Percentiles rank a stretch among this genome's conserved stretches.
These are phyloP conservation scores for Sciaenops ocellatus DNA, from an alignment of 2,797 vertebrate species.

Conservation along the genomic window DNA sequence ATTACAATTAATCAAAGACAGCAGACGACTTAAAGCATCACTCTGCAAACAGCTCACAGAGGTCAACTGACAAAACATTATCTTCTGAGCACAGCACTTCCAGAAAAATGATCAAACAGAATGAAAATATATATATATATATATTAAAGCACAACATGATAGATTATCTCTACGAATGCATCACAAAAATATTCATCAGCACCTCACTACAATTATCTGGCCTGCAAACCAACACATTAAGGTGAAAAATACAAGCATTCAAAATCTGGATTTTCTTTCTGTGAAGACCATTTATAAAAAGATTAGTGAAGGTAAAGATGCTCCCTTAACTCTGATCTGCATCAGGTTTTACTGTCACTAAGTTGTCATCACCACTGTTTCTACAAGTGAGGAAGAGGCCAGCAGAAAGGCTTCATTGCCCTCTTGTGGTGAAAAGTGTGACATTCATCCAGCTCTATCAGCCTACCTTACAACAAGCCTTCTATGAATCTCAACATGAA, in stretches of 20 bases:
- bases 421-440: conserved; percentile 83
- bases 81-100: conserved; percentile 50
- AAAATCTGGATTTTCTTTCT: conserved; percentile 33
- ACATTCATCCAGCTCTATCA: not conserved
- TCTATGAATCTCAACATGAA: not conserved
- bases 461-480: conserved; percentile 1
- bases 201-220: conserved; percentile 27
- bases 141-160: conserved; percentile 27
- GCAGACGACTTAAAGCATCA: conserved; percentile 58
- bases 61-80: conserved; percentile 58
- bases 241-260: conserved; percentile 20
- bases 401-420: conserved; percentile 88
- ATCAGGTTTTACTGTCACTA: conserved; percentile 51
- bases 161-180: conserved; percentile 46
- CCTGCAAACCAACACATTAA: conserved; percentile 41
- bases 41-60: conserved; percentile 43
- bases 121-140: not conserved
- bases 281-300: conserved; percentile 33
- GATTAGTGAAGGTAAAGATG: conserved; percentile 40
- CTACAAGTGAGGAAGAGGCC: conserved; percentile 40
- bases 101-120: conserved; percentile 38
- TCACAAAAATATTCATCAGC: conserved; percentile 52
- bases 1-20: conserved; percentile 64
- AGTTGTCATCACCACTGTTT: not conserved
- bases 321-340: conserved; percentile 51